Evolutionary conservation across 2,797 vertebrate genomes (phyloP), one percentile per base, ranked within the genome.

Genomic region (Kryptolebias ocellatus): DNA sequence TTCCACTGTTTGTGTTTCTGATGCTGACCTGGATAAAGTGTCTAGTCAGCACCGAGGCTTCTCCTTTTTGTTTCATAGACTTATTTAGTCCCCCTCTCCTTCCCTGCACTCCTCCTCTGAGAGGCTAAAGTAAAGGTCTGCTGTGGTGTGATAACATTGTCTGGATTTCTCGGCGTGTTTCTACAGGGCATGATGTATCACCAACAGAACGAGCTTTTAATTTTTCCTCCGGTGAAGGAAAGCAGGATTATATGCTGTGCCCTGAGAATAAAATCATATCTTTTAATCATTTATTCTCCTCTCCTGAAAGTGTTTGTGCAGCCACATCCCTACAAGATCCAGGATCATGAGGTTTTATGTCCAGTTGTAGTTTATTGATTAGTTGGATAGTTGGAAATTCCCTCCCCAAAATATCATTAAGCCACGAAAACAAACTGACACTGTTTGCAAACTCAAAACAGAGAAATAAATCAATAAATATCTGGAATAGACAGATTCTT

Each of bases 11-110:
- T 76, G 68, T 70, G 52, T 62, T 67, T 76, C 53, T 27, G 55
- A 65, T 52, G 64, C 72, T 79, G 79, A 77, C 79, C 78, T 80
- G 74, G 66, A 82, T 83, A 79, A 86, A 81, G 27, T 60, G 66
- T 64, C 37, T 50, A 4, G 80, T 86, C 76, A 79, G 68, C 72
- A 66, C 46, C 0, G 45, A 77, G 53, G 61, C 57, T 31, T 72
- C 60, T 56, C 45, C 60, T 58, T 70, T 78, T 70, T 76, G 50
- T 75, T 70, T 71, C 60, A 56, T 14, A 20, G 16, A 60, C 53
- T 58, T 49, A 31, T 60, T 60, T 24, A 67, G 59, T 47, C 50
- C n/a, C 17, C 27, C 7, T 0, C 5, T 59, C 65, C 27, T 17
- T 46, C 60, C 46, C 69, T 71, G 53, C 10, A 42, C 72, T 77